Evolutionary conservation across 1,140 invertebrate species (phyloP).

Genomic region (Trachymyrmex cornetzi): DNA sequence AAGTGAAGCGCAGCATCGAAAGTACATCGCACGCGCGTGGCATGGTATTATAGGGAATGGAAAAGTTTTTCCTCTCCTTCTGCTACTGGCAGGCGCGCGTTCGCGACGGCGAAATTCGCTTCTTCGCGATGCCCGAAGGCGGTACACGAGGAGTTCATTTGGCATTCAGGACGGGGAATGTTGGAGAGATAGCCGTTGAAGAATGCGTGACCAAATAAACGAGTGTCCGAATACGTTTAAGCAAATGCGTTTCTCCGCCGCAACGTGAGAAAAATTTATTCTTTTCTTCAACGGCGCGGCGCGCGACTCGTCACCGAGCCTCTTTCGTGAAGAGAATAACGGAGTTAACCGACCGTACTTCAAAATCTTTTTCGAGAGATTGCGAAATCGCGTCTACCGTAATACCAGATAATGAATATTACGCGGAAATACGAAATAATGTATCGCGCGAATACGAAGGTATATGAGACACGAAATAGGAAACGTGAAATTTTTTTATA

Average conservation of each 20-base stretch:
- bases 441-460: neutral
- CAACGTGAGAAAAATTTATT: conserved; percentile 12
- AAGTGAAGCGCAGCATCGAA: conserved; percentile 69
- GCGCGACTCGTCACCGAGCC: neutral
- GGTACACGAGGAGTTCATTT: conserved; percentile 53
- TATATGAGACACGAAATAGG: neutral
- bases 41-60: neutral
- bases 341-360: conserved; percentile 25
- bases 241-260: conserved; percentile 9
- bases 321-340: conserved; percentile 6
- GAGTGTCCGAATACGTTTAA: conserved; percentile 52
- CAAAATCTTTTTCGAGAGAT: neutral
- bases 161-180: conserved; percentile 42
- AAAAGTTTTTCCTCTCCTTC: conserved; percentile 51
- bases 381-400: neutral
- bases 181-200: conserved; percentile 41
- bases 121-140: conserved; percentile 30
- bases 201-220: conserved; percentile 43
- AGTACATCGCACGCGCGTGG: conserved; percentile 7
- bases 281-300: neutral
- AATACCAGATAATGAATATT: neutral
- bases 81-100: conserved; percentile 13
- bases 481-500: conserved; percentile 25
- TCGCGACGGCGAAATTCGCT: conserved; percentile 16
- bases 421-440: neutral